Evolutionary conservation across 30 jellyfish, hydroid and myxozoan genomes (phyloP), one percentile per base, ranked within the genome.

Genomic region (Aurelia aurita): DNA sequence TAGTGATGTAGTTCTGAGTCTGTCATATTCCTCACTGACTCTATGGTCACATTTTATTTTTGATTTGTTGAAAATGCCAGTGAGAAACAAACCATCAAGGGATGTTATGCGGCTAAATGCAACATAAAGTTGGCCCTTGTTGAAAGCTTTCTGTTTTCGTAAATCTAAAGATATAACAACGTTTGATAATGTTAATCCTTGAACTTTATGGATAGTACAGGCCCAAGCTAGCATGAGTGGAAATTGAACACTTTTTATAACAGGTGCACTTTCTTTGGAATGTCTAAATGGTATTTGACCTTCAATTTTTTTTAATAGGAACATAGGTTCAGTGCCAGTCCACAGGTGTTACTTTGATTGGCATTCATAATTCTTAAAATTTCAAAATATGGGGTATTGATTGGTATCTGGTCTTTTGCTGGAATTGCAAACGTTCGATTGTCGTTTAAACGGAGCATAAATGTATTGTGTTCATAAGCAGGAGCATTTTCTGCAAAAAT

Each of bases 401-500:
- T 21, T 10, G 86, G 86, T n/a, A 45, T 35, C 20, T 27, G 29
- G 39, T 71, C 83, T 27, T 26, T 27, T 0, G 74, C 83, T 2
- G 67, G 83, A 15, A 71, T 71, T 27, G 45, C 35, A 58, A 4
- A 1, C 34, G 51, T 27, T 27, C 35, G 43, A 13, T 43, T 71
- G 10, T 22, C 15, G 39, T 27, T 45, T 20, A 58, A 11, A 27
- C 39, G 25, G 39, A 71, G 83, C 83, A 13, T 35, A 22, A 49
- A 29, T 71, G 51, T 26, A 71, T 74, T 74, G 76, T 74, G 47
- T 5, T 45, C 5, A 2, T 0, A 26, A 19, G 51, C 83, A 71
- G 74, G 83, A 43, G 79, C 0, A 74, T 74, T 74, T 47, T 74
- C 87, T 15, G 87, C 87, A 74, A 44, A 74, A 27, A 71, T 71